Percentiles rank a stretch among this genome's conserved stretches.
phyloP scores from a whole-genome alignment of 1,140 invertebrate species.

The Leptinotarsa texana region DNA sequence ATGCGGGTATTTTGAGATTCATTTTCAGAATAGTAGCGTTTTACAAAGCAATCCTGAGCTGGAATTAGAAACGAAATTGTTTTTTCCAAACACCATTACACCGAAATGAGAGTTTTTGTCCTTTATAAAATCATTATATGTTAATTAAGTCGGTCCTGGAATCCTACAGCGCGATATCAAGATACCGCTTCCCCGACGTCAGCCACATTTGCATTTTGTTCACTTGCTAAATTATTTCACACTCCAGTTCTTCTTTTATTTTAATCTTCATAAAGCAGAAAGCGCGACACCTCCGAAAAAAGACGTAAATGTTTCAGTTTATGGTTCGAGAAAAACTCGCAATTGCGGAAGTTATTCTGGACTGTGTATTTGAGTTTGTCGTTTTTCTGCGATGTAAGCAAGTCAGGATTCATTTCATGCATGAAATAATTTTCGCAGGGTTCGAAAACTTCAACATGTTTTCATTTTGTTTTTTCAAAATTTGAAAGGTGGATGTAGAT shows the following conservation, averaged over 20 bases:
- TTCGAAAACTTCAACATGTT: no score
- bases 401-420: no score
- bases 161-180: not conserved
- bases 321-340: not conserved
- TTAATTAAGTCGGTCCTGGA: not conserved
- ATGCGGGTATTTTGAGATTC: no score
- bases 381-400: no score
- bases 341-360: not conserved
- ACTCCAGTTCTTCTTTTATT: conserved; percentile 6
- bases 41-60: no score
- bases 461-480: no score
- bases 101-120: no score
- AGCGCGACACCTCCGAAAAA: not conserved
- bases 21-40: no score
- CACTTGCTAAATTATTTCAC: not conserved
- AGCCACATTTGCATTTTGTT: not conserved
- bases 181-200: not conserved
- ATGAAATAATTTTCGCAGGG: no score
- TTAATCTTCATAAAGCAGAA: not conserved
- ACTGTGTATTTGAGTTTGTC: not conserved
- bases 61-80: no score
- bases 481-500: no score
- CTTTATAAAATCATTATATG: not conserved
- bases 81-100: no score
- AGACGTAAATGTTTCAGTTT: not conserved